Percentiles rank a stretch among this genome's conserved stretches.
phyloP scores from a whole-genome alignment of 1,140 invertebrate species.

The Mya arenaria region DNA sequence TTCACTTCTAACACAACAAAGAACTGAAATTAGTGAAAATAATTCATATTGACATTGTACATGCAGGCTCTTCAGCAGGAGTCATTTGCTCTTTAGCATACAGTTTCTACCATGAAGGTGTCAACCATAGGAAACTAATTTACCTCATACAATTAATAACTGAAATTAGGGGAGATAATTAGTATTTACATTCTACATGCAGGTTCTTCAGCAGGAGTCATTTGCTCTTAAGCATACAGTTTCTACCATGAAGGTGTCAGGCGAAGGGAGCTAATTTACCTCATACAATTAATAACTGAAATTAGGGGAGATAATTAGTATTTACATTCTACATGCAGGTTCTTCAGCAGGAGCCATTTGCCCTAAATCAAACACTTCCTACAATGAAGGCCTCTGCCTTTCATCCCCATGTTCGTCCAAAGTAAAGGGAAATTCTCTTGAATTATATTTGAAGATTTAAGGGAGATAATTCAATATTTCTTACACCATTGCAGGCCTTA shows the following conservation, averaged over 20 bases:
- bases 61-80: conserved; percentile 94
- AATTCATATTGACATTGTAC: conserved; percentile 96
- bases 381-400: conserved; percentile 92
- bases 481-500: conserved; percentile 85
- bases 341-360: too few relatives aligned
- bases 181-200: too few relatives aligned
- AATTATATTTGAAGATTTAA: conserved; percentile 90
- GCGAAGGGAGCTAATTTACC: too few relatives aligned
- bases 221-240: too few relatives aligned
- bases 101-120: not conserved
- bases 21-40: conserved; percentile 95
- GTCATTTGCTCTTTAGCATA: not conserved
- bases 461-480: conserved; percentile 89
- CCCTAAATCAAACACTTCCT: too few relatives aligned
- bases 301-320: too few relatives aligned
- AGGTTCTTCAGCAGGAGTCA: too few relatives aligned
- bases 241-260: not conserved
- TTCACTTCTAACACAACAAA: too few relatives aligned
- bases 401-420: conserved; percentile 87
- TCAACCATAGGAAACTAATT: not conserved
- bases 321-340: too few relatives aligned
- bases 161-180: too few relatives aligned
- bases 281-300: too few relatives aligned
- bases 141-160: too few relatives aligned
- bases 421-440: conserved; percentile 92